These are phyloP conservation scores for Lophotriccus pileatus DNA, from an alignment of 2,797 vertebrate genomes.

Conservation along the genomic window DNA sequence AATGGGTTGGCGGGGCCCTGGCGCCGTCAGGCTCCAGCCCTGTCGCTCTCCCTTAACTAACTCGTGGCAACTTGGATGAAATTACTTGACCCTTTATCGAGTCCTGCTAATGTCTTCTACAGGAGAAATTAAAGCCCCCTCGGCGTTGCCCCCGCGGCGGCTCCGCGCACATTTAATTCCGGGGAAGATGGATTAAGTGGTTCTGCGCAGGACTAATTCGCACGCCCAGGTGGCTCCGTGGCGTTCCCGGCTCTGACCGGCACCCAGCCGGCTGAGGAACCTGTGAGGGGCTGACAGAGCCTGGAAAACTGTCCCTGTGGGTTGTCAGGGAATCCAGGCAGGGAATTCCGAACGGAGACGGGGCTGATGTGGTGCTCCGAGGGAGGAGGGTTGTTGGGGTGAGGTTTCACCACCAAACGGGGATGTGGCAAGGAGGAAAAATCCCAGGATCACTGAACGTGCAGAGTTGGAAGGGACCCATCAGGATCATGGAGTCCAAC, in stretches of 20 bases:
- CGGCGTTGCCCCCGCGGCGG: constrained; percentile 76
- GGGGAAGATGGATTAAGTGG: constrained; percentile 85
- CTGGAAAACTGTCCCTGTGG: background rate
- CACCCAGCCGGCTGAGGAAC: accelerated
- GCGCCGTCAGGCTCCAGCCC: constrained; percentile 67
- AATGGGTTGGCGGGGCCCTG: constrained; percentile 69
- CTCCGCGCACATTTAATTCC: constrained; percentile 83
- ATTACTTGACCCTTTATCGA: constrained; percentile 89
- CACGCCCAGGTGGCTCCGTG: constrained; percentile 44
- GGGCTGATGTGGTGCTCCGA: background rate
- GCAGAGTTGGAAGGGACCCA: background rate
- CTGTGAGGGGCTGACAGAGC: background rate
- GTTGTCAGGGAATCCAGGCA: background rate
- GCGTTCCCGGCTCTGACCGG: background rate
- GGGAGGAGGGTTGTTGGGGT: background rate
- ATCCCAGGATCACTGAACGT: background rate
- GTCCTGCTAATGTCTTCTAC: constrained; percentile 87
- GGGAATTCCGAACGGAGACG: accelerated
- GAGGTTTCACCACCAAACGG: accelerated
- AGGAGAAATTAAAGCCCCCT: constrained; percentile 83
- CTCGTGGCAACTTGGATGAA: constrained; percentile 85
- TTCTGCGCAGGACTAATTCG: constrained; percentile 78
- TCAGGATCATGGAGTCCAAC: background rate
- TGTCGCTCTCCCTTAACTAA: constrained; percentile 83
- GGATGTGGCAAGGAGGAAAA: background rate